Base-by-base conservation (phyloP, 2,797 vertebrate species). In the Nyctibius grandis region DNA sequence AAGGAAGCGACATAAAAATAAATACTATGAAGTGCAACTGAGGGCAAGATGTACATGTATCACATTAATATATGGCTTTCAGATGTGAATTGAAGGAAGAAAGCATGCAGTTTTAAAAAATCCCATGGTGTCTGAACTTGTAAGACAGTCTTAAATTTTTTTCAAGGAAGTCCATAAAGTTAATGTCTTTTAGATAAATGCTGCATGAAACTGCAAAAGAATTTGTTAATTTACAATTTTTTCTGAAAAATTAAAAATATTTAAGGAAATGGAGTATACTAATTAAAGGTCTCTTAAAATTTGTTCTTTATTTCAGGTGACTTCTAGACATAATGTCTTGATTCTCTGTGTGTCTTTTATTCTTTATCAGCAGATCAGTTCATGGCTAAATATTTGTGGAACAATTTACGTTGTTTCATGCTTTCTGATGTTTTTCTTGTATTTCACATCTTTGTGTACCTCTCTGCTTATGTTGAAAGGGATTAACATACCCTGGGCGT, bases 321-420 rank as follows among this genome's bases (percentile, higher is more conserved):
- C 7, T 87, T 83, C 18, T 40, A 34, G 63, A 31, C 13, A 6
- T 67, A 69, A 3, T 53, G 11, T 20, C 28, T 64, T 54, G 33
- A 67, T 31, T 82, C 9, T 42, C 21, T 12, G 1, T 33, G 19
- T 47, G 21, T 8, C 23, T 60, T 47, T 73, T 69, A 29, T n/a
- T 11, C 9, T 78, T 77, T 84, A 28, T 69, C 10, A 42, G 45
- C 20, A 48, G 23, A 60, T 67, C 34, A 57, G 42, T 48, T 78
- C 3, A 13, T 25, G 65, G 28, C 10, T 64, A 12, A 0, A 2
- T 79, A 23, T 42, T 76, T 88, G 42, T 56, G 67, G 18, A 64
- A 45, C 26, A 45, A 16, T 33, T 63, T 48, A 65, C 0, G 0
- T 61, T 31, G 4, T 65, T 69, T 70, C 17, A 54, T 40, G 34